Base-by-base conservation (phyloP, 1,140 invertebrate genomes). In the Dufourea novaeangliae region DNA sequence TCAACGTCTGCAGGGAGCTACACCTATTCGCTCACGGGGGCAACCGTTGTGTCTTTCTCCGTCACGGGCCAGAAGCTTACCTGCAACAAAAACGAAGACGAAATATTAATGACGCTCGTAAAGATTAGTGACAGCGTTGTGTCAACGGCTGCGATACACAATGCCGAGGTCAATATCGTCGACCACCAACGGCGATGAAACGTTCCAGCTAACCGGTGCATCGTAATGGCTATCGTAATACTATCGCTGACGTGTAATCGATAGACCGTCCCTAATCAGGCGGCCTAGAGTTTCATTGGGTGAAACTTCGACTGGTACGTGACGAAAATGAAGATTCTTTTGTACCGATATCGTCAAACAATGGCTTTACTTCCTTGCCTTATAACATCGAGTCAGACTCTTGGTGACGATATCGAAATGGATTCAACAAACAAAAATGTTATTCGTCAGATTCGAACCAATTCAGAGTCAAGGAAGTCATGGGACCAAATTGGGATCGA, bases 41-140 rank as follows among this genome's bases (percentile, higher is more conserved):
- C 7, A 5, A n/a, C 7, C 11, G 10, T 37, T 3, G 17, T 39
- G 17, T 25, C n/a, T 73, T 56, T 44, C 56, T 64, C 39, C 41
- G 34, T 32, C 10, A 12, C 41, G n/a, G 20, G 50, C 44, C 39
- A 68, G 66, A 69, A 78, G 72, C 77, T 86, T 77, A 86, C 84
- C 84, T 83, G 72, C 25, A 86, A 86, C 80, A 86, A 59, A 84
- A 74, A 84, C 54, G 67, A 71, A 72, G 22, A 73, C 56, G 34
- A 80, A 80, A 80, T 84, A 84, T 84, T 84, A 84, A 83, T 77
- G 78, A 71, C 46, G 56, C 52, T 80, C 67, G 62, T 84, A 80
- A 72, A 72, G 62, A 34, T 80, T 68, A 67, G 59, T 62, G 64
- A 77, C 71, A 37, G 39, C 39, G 73, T 39, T 59, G 54, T 69